These are phyloP conservation scores for Calliopum simillimum DNA, from an alignment of 2,888 invertebrate genomes.

Conservation along the genomic window DNA sequence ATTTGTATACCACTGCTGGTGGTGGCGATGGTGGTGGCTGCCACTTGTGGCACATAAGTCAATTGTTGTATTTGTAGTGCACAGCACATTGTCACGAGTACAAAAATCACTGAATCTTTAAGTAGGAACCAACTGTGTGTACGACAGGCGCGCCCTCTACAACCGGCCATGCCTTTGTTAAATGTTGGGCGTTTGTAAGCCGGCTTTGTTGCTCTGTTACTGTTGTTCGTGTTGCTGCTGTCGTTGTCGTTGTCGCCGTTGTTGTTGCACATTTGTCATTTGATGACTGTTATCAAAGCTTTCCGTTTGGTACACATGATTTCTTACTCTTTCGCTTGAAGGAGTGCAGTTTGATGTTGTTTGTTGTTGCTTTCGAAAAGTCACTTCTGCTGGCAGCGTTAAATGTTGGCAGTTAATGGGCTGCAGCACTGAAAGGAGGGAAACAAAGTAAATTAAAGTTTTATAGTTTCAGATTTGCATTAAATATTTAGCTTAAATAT, in stretches of 20 bases:
- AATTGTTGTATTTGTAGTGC: slow-evolving; percentile 40
- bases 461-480: too few species aligned
- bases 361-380: slow-evolving; percentile 19
- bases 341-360: slow-evolving; percentile 7
- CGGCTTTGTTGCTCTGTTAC: slow-evolving; percentile 15
- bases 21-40: neutral
- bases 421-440: too few species aligned
- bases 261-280: slow-evolving; percentile 60
- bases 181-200: neutral
- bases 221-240: slow-evolving; percentile 10
- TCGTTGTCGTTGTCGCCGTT: slow-evolving; percentile 31
- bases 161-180: slow-evolving; percentile 54
- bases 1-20: neutral
- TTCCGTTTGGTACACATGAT: slow-evolving; percentile 62
- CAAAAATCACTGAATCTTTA: slow-evolving; percentile 56
- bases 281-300: slow-evolving; percentile 65
- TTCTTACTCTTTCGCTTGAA: slow-evolving; percentile 32
- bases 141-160: slow-evolving; percentile 53
- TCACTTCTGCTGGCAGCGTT: slow-evolving; percentile 1
- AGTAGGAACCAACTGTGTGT: slow-evolving; percentile 55
- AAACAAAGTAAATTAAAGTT: too few species aligned
- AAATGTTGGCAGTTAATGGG: slow-evolving; percentile 26
- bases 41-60: slow-evolving; percentile 25
- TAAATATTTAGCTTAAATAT: too few species aligned
- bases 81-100: slow-evolving; percentile 46